Conservation (phyloP, 53 echinoderm and acorn worm species). For the Luidia sarsii region DNA sequence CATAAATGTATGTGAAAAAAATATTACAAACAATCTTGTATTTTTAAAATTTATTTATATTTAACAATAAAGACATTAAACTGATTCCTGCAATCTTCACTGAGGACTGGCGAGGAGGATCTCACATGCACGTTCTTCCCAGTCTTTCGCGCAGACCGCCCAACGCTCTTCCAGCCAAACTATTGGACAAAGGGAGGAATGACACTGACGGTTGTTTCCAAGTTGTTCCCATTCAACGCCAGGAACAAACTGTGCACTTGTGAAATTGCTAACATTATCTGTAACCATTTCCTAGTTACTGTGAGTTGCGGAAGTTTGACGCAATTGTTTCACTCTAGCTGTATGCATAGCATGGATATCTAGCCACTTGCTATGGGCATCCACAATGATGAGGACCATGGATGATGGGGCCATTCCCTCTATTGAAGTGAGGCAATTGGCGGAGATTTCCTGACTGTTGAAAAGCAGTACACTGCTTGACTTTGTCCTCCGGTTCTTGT, state of each 20-base stretch:
- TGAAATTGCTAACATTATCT: conserved; percentile 49
- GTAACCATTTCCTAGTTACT: conserved; percentile 50
- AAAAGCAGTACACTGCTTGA: conserved; percentile 43
- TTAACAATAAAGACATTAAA: too few species aligned
- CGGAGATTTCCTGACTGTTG: conserved; percentile 26
- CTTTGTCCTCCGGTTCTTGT: conserved; percentile 57
- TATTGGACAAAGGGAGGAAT: conserved; percentile 63
- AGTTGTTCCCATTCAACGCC: conserved; percentile 44
- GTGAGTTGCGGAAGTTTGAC: conserved; percentile 31
- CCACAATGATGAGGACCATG: conserved; percentile 63
- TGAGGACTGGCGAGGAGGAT: too few species aligned
- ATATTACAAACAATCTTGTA: too few species aligned
- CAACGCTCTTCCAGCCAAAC: conserved; percentile 65
- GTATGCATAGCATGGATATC: conserved; percentile 53
- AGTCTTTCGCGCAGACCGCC: too few species aligned
- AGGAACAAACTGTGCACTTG: conserved; percentile 53
- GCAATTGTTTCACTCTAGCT: conserved; percentile 55
- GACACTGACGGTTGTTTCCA: conserved; percentile 39
- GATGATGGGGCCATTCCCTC: conserved; percentile 56
- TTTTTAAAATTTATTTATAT: too few species aligned
- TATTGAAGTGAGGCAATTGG: conserved; percentile 48
- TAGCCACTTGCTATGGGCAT: conserved; percentile 64
- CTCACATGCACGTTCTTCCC: too few species aligned
- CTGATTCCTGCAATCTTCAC: too few species aligned
- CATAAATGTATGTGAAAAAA: too few species aligned